Evolutionary conservation across 2,888 invertebrate genomes (phyloP), one percentile per base, ranked within the genome.

Genomic region (Amphipoea lucens): DNA sequence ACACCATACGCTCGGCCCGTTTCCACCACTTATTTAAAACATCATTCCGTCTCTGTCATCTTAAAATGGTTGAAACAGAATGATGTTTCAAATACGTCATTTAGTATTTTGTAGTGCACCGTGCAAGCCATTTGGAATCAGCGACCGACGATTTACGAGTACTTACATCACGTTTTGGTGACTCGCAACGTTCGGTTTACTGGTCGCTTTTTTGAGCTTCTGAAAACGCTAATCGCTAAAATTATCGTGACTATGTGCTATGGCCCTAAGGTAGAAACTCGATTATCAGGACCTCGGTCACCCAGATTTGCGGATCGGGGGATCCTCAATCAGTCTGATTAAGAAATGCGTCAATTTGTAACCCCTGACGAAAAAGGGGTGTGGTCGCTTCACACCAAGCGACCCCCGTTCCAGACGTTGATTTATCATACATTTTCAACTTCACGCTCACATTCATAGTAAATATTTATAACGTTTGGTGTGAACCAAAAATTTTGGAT

Each of bases 151-250:
- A 68, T 45, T 67, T 45, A 9, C 67, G n/a, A 67, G 42, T 42
- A 42, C 36, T 36, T 36, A 36, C 14, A 1, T 14, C 67, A 48
- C 48, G 20, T 23, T 70, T 70, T 36, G 23, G 60, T 9, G 12
- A 20, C 20, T 48, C 51, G 7, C 12, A 20, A 12, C 4, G 2
- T 42, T 14, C 23, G 6, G 5, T 4, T 51, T 23, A 0, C 4
- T 29, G 20, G 23, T 42, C 29, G 17, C 5, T 23, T 40, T 75
- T 76, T 29, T 17, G 23, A 57, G 29, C 45, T 60, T n/a, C 36
- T 20, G 14, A 78, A 78, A 40, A 57, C 36, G 20, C 54, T 57
- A 42, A 77, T 57, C 54, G 54, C 36, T 76, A n/a, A 60, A 36
- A 36, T 23, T 77, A 78, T 23, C 9, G 12, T 48, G 36, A n/a